Evolutionary conservation across 2,113 vertebrate genomes (phyloP).

Genomic region (Spheniscus mendiculus): DNA sequence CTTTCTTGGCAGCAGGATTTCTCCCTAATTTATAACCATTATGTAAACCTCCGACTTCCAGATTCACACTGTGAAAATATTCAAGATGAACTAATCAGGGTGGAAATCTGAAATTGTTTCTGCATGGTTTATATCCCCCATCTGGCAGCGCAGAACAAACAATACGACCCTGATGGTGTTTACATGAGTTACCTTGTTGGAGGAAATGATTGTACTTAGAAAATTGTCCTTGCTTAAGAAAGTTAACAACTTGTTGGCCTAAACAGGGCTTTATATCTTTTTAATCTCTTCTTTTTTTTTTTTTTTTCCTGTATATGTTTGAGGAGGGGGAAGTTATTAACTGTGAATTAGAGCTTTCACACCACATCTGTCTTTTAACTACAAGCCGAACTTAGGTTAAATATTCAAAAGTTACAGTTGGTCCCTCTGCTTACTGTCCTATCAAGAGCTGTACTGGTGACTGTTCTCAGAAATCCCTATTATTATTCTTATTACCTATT

Average conservation of each 20-base stretch:
- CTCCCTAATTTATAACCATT: constrained; percentile 60
- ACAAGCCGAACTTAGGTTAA: not conserved
- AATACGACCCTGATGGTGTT: constrained; percentile 48
- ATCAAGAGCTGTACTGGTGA: not conserved
- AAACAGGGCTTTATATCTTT: constrained; percentile 9
- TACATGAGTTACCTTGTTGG: constrained; percentile 60
- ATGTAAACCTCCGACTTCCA: constrained; percentile 62
- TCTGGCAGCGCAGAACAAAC: constrained; percentile 59
- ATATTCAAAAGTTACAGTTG: not conserved
- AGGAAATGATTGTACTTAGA: constrained; percentile 55
- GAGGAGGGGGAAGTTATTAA: not conserved
- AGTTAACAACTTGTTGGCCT: constrained; percentile 25
- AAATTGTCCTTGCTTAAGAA: constrained; percentile 17
- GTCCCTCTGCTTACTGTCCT: not conserved
- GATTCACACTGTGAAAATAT: constrained; percentile 68
- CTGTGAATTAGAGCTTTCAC: constrained; percentile 9
- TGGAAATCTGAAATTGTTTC: constrained; percentile 69
- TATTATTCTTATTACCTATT: not conserved
- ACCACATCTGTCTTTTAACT: constrained; percentile 13
- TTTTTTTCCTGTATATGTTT: not conserved
- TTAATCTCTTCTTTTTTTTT: not conserved
- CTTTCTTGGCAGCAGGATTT: constrained; percentile 56
- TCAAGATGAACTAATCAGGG: constrained; percentile 64
- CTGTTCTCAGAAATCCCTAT: not conserved
- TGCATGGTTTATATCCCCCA: constrained; percentile 63